Conservation (phyloP, 2,113 vertebrate species). For the Phalacrocorax pelagicus region DNA sequence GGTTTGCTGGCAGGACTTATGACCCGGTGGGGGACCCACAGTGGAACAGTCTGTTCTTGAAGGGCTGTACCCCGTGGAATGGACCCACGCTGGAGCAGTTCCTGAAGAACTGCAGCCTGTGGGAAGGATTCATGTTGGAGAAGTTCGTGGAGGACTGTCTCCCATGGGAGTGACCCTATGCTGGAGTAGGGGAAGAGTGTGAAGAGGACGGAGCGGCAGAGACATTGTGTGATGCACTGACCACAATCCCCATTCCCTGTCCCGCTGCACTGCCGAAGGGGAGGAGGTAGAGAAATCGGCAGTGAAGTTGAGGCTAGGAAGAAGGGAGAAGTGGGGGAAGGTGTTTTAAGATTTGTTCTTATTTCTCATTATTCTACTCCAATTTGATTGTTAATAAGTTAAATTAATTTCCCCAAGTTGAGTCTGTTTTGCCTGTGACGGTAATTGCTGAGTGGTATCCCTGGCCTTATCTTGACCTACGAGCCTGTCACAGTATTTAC, state of each 20-base stretch:
- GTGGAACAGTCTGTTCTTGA: not conserved
- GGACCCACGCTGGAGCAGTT: not conserved
- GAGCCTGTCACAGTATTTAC: not conserved
- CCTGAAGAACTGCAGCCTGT: too few species aligned
- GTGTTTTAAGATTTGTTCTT: not conserved
- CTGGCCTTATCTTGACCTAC: not conserved
- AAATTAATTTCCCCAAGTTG: not conserved
- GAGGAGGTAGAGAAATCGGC: not conserved
- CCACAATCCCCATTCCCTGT: accelerated
- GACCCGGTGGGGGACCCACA: accelerated
- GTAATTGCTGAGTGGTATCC: not conserved
- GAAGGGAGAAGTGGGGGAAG: not conserved
- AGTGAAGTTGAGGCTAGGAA: not conserved
- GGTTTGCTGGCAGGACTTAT: not conserved
- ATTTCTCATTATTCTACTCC: not conserved
- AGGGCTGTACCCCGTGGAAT: not conserved
- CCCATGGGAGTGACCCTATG: accelerated
- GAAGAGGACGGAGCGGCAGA: not conserved
- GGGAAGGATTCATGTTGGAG: not conserved
- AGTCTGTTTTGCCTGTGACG: not conserved
- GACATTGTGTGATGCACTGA: not conserved
- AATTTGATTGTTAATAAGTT: not conserved
- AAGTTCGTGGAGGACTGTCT: not conserved
- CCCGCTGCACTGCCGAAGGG: accelerated
- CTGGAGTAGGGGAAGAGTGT: not conserved